These are phyloP conservation scores for Thomomys bottae DNA, from an alignment of 2,113 vertebrate genomes.

Conservation along the genomic window DNA sequence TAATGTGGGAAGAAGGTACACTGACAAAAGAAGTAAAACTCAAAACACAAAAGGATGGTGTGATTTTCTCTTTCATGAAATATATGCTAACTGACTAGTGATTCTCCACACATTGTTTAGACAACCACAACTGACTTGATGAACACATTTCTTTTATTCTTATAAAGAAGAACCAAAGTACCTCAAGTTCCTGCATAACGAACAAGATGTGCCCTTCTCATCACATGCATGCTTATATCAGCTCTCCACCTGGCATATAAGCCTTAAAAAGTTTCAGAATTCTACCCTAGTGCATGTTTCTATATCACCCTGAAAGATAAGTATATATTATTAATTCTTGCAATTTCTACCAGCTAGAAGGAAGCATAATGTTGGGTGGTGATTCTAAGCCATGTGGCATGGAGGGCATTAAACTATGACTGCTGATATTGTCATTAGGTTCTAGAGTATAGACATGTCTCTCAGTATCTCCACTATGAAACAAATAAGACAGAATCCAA, in stretches of 20 bases:
- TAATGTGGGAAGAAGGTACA: neutral
- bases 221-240: neutral
- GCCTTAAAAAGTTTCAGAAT: neutral
- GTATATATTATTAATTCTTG: neutral
- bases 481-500: neutral
- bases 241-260: neutral
- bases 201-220: neutral
- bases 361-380: neutral
- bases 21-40: no score
- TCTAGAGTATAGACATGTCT: neutral
- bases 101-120: neutral
- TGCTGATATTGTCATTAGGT: neutral
- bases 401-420: neutral
- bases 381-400: neutral
- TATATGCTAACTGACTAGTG: neutral
- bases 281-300: neutral
- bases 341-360: neutral
- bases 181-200: neutral
- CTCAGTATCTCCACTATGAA: neutral
- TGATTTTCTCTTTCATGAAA: neutral
- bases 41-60: neutral
- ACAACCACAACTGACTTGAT: neutral
- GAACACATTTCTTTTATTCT: neutral
- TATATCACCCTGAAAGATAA: neutral
- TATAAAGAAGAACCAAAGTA: neutral